Evolutionary conservation across 2,888 invertebrate species (phyloP).

Genomic region (Hirtodrosophila confusa): DNA sequence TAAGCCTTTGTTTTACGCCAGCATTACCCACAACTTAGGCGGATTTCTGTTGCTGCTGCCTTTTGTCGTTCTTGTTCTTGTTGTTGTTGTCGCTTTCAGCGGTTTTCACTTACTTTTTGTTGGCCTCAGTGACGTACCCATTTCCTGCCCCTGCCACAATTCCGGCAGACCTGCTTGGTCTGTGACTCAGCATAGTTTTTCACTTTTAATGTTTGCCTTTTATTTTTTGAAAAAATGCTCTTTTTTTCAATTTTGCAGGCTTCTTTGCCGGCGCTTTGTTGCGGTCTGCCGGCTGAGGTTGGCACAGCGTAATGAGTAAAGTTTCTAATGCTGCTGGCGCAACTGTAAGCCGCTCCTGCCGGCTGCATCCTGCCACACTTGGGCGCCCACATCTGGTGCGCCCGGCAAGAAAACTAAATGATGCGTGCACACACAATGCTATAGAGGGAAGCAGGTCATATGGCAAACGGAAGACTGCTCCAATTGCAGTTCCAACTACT

Average conservation of each 20-base stretch:
- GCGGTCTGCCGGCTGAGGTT: conserved; percentile 71
- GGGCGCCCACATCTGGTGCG: conserved; percentile 22
- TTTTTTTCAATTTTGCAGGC: conserved; percentile 39
- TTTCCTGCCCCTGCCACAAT: conserved; percentile 1
- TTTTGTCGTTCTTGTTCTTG: conserved; percentile 22
- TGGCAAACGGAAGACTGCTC: conserved; percentile 42
- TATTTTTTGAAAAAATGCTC: not conserved
- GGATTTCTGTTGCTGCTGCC: conserved; percentile 60
- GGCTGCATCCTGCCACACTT: conserved; percentile 8
- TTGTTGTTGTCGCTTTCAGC: conserved; percentile 58
- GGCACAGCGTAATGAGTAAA: conserved; percentile 77
- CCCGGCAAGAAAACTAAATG: conserved; percentile 59
- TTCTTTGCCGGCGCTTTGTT: conserved; percentile 55
- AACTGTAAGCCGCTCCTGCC: conserved; percentile 57
- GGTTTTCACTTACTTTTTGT: conserved; percentile 62
- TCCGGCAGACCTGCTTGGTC: conserved; percentile 36
- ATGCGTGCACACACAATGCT: conserved; percentile 54
- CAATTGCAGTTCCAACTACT: not conserved
- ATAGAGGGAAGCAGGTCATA: conserved; percentile 47
- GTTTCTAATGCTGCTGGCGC: conserved; percentile 77
- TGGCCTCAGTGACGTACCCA: conserved; percentile 16
- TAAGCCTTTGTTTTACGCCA: conserved; percentile 80
- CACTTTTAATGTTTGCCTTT: conserved; percentile 65
- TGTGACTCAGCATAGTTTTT: conserved; percentile 76
- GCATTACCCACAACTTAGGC: conserved; percentile 79